These are phyloP conservation scores for Holotrichia oblita DNA, from an alignment of 1,140 invertebrate species.

Conservation along the genomic window DNA sequence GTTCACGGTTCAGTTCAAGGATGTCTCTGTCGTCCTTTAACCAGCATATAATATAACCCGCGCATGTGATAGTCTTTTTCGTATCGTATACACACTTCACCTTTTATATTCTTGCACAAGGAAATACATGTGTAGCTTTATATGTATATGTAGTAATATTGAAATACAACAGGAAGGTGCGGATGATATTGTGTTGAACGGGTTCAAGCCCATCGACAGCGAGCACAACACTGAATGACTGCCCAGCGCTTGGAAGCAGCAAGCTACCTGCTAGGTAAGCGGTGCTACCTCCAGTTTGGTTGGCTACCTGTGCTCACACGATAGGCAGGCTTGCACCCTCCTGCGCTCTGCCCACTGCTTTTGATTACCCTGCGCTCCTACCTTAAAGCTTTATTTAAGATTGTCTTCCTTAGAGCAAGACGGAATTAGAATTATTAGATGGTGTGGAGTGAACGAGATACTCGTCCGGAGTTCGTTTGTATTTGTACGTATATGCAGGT, in stretches of 20 bases:
- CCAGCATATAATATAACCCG: constrained; percentile 16
- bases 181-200: constrained; percentile 39
- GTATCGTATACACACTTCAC: constrained; percentile 24
- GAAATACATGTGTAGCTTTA: constrained; percentile 3
- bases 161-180: constrained; percentile 20
- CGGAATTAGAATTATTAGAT: constrained; percentile 26
- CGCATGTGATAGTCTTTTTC: constrained; percentile 15
- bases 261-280: constrained; percentile 59
- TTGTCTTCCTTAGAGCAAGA: constrained; percentile 30
- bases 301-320: constrained; percentile 58
- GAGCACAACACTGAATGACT: constrained; percentile 61
- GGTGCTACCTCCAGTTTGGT: constrained; percentile 57
- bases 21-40: background rate
- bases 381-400: constrained; percentile 42
- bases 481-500: background rate
- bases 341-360: constrained; percentile 58
- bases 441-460: constrained; percentile 23
- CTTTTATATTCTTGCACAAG: constrained; percentile 29
- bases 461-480: background rate
- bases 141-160: constrained; percentile 4
- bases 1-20: constrained; percentile 41
- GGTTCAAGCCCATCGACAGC: constrained; percentile 59
- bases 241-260: constrained; percentile 52
- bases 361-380: constrained; percentile 53
- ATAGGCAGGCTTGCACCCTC: constrained; percentile 59